Evolutionary conservation across 2,888 invertebrate species (phyloP).

Genomic region (Tenthredo mesomela): DNA sequence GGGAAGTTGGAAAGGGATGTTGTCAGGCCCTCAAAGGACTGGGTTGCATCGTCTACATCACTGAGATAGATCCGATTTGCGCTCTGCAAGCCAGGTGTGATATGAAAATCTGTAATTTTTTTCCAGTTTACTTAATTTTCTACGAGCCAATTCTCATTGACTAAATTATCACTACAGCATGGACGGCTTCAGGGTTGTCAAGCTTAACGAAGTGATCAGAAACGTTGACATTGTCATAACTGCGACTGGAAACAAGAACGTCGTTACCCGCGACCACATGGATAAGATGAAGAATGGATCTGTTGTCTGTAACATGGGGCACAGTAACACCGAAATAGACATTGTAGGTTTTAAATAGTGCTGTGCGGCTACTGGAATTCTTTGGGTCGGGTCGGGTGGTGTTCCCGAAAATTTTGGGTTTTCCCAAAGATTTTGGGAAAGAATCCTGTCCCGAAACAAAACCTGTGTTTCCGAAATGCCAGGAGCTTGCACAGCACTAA

Average conservation of each 20-base stretch:
- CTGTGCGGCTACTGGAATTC: not conserved
- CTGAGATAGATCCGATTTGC: constrained; percentile 99
- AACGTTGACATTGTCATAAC: constrained; percentile 97
- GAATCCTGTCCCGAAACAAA: too few relatives aligned
- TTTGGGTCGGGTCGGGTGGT: not conserved
- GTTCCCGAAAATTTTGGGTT: not conserved
- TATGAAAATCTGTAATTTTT: constrained; percentile 27
- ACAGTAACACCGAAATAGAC: constrained; percentile 97
- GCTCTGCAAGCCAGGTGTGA: constrained; percentile 94
- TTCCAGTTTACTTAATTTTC: not conserved
- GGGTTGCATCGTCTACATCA: constrained; percentile 95
- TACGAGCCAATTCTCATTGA: not conserved
- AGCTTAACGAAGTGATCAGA: constrained; percentile 95
- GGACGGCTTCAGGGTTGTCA: constrained; percentile 98
- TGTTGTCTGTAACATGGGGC: constrained; percentile 98
- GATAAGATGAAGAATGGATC: constrained; percentile 98
- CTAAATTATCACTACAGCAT: constrained; percentile 82
- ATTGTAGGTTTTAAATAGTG: constrained; percentile 82
- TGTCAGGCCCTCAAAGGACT: constrained; percentile 96
- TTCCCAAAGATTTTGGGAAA: not conserved
- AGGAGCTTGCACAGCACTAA: too few relatives aligned
- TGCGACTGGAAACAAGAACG: constrained; percentile 98
- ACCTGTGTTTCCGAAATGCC: too few relatives aligned
- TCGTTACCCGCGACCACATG: constrained; percentile 96
- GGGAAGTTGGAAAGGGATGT: constrained; percentile 98